A percentile compares a stretch with the other conserved stretches of the same genome.
Conservation (phyloP, 2,797 vertebrate genomes). For the Ptychobarbus kaznakovi region DNA sequence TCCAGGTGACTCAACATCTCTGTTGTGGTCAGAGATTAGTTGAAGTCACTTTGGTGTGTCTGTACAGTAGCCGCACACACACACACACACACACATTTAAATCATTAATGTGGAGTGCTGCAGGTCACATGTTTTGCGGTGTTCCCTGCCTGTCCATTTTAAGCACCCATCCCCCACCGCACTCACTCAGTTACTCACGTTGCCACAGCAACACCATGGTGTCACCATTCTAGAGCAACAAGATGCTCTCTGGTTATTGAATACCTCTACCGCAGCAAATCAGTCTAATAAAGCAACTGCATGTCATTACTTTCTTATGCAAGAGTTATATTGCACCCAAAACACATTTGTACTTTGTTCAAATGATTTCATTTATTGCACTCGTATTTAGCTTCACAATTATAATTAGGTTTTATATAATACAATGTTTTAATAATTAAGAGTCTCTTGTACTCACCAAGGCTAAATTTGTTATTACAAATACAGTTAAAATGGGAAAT, state of each 20-base stretch:
- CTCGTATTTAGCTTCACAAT: neutral
- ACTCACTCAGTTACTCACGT: conserved; percentile 69
- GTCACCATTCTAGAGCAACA: conserved; percentile 60
- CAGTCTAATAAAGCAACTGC: conserved; percentile 43
- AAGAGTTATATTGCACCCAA: conserved; percentile 22
- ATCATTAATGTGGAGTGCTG: conserved; percentile 17
- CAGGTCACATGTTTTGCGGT: conserved; percentile 46
- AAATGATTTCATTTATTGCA: conserved; percentile 22
- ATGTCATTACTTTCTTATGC: conserved; percentile 15
- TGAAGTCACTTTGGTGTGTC: conserved; percentile 15
- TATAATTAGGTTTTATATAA: neutral
- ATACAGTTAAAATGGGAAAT: neutral
- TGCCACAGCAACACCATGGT: conserved; percentile 70
- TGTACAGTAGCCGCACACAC: neutral
- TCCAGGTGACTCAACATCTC: conserved; percentile 32
- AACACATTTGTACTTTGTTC: conserved; percentile 26
- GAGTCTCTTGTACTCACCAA: neutral
- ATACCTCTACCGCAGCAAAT: conserved; percentile 35
- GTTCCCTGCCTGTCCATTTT: conserved; percentile 32
- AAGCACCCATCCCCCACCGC: conserved; percentile 14
- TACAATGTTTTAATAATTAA: neutral
- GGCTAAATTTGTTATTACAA: neutral
- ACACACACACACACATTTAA: conserved; percentile 20
- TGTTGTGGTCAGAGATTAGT: conserved; percentile 39
- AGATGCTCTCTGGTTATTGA: conserved; percentile 47